Percentiles rank a stretch among this genome's conserved stretches.
These are phyloP conservation scores for Paramormyrops hopkinsi DNA, from an alignment of 2,797 vertebrate species.

Conservation along the genomic window DNA sequence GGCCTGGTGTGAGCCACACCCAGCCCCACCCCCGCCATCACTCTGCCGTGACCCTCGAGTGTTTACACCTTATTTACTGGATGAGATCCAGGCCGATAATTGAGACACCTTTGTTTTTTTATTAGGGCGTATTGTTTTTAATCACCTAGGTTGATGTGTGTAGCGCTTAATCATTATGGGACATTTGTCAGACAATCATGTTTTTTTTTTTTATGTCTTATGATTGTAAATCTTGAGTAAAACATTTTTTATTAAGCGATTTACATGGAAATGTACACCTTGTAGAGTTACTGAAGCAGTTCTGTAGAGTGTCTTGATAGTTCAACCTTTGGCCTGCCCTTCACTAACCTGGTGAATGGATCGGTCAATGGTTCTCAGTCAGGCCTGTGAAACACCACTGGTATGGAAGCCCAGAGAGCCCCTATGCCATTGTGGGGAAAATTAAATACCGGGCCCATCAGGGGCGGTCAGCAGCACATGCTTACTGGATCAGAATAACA, in stretches of 20 bases:
- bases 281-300: background rate
- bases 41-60: slow-evolving; percentile 51
- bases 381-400: background rate
- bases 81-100: slow-evolving; percentile 50
- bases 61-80: slow-evolving; percentile 71
- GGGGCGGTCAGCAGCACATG: background rate
- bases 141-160: slow-evolving; percentile 20
- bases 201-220: slow-evolving; percentile 31
- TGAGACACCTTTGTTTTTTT: slow-evolving; percentile 35
- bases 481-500: background rate
- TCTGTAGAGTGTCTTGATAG: background rate
- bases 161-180: slow-evolving; percentile 22
- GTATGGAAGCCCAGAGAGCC: background rate
- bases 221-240: slow-evolving; percentile 26
- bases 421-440: background rate
- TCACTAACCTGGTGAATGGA: background rate
- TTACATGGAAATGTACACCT: background rate
- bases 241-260: slow-evolving; percentile 32
- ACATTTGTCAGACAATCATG: slow-evolving; percentile 34
- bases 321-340: background rate
- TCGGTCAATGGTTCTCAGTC: background rate
- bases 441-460: background rate
- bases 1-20: slow-evolving; percentile 36
- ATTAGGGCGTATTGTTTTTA: slow-evolving; percentile 54
- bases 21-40: slow-evolving; percentile 35